Percentiles rank a stretch among this genome's conserved stretches.
phyloP scores from a whole-genome alignment of 1,140 invertebrate genomes.

The Eriosoma lanigerum region DNA sequence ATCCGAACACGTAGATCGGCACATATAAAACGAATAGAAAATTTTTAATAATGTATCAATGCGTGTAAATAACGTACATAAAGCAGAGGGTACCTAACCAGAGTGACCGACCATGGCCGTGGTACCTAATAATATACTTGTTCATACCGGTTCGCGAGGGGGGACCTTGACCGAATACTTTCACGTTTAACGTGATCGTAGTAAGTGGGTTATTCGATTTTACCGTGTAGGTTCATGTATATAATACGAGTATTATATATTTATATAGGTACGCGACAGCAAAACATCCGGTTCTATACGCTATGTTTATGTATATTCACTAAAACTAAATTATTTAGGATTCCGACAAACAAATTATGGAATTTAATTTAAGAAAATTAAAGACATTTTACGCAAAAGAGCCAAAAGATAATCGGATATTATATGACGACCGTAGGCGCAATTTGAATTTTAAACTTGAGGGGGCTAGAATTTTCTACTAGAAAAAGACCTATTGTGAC shows the following conservation, averaged over 20 bases:
- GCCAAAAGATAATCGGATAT: too few relatives aligned
- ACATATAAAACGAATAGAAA: constrained; percentile 2
- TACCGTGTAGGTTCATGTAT: background rate
- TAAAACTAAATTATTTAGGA: too few relatives aligned
- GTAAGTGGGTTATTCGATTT: constrained; percentile 24
- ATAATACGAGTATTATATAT: background rate
- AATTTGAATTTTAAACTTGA: too few relatives aligned
- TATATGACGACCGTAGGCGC: too few relatives aligned
- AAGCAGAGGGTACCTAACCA: background rate
- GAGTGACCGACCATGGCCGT: constrained; percentile 26
- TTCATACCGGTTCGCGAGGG: background rate
- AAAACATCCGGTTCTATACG: constrained; percentile 2
- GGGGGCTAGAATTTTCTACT: too few relatives aligned
- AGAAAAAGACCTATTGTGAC: too few relatives aligned
- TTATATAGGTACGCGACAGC: background rate
- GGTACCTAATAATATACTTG: background rate
- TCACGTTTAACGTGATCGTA: constrained; percentile 20
- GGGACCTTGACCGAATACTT: constrained; percentile 29
- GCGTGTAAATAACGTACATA: too few relatives aligned
- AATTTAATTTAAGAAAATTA: too few relatives aligned
- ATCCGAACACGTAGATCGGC: background rate
- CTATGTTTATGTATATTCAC: too few relatives aligned
- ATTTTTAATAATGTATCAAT: background rate
- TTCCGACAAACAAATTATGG: too few relatives aligned
- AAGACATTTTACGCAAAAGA: too few relatives aligned